A percentile compares a stretch with the other conserved stretches of the same genome.
Conservation (phyloP, 2,888 invertebrate species). For the Therioaphis trifolii region DNA sequence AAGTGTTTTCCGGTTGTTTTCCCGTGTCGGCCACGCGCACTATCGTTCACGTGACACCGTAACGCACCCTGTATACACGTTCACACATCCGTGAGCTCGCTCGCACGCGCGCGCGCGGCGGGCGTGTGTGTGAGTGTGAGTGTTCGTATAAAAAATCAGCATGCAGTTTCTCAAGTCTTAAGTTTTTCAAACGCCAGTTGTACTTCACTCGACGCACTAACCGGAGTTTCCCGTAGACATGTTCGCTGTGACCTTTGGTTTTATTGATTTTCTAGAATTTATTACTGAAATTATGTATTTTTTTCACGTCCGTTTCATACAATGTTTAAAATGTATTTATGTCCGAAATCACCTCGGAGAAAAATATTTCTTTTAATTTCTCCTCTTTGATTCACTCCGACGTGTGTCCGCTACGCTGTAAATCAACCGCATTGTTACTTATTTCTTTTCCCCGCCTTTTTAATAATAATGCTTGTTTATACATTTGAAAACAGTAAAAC, state of each 20-base stretch:
- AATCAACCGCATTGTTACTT: slow-evolving; percentile 7
- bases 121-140: too few relatives aligned
- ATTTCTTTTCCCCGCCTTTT: not conserved
- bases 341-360: not conserved
- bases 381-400: not conserved
- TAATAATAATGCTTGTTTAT: not conserved
- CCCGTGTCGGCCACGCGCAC: too few relatives aligned
- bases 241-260: slow-evolving; percentile 46
- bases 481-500: too few relatives aligned
- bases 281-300: slow-evolving; percentile 46
- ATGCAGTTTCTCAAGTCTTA: not conserved
- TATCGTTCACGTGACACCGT: too few relatives aligned
- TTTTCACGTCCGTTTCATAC: slow-evolving; percentile 13
- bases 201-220: not conserved
- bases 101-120: too few relatives aligned
- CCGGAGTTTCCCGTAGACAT: not conserved
- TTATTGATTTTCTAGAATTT: slow-evolving; percentile 51
- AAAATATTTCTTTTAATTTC: not conserved
- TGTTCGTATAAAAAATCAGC: not conserved
- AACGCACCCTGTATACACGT: too few relatives aligned
- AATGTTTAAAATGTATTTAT: slow-evolving; percentile 8
- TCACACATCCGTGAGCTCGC: too few relatives aligned
- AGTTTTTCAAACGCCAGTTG: slow-evolving; percentile 14
- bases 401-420: not conserved
- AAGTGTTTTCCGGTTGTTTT: too few relatives aligned